These are phyloP conservation scores for Harpalus rufipes DNA, from an alignment of 2,888 invertebrate species.

Conservation along the genomic window DNA sequence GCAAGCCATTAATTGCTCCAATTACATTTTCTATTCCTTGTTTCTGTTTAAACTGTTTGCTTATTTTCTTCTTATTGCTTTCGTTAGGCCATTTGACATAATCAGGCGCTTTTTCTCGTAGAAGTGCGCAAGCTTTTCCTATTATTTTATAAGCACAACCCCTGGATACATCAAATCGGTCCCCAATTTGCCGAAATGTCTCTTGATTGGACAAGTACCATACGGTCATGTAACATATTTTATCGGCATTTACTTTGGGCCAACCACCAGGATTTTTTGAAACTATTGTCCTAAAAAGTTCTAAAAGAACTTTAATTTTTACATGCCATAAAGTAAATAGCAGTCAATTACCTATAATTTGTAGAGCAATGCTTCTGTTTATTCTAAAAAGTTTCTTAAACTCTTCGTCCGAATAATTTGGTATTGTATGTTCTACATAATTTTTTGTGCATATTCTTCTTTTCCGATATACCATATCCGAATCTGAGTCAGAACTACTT, in stretches of 20 bases:
- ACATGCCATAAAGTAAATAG: too few species aligned
- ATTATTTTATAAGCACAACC: conserved; percentile 3
- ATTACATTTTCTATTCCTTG: not conserved
- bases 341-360: not conserved
- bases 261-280: not conserved
- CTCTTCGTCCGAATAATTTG: conserved; percentile 18
- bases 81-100: not conserved
- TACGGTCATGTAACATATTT: not conserved
- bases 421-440: not conserved
- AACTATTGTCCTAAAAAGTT: conserved; percentile 4
- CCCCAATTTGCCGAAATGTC: not conserved
- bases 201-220: conserved; percentile 15
- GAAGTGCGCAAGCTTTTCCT: not conserved
- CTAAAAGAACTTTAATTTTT: not conserved
- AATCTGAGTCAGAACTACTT: not conserved
- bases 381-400: conserved; percentile 6
- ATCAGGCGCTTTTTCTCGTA: not conserved
- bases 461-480: not conserved
- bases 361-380: not conserved
- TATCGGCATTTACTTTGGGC: conserved; percentile 1
- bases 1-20: not conserved
- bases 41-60: not conserved
- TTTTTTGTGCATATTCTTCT: conserved; percentile 13
- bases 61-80: not conserved
- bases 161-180: not conserved